A percentile compares a stretch with the other conserved stretches of the same genome.
These are phyloP conservation scores for Pentamera pediparva DNA, from an alignment of 53 echinoderm and acorn worm species.

Conservation along the genomic window DNA sequence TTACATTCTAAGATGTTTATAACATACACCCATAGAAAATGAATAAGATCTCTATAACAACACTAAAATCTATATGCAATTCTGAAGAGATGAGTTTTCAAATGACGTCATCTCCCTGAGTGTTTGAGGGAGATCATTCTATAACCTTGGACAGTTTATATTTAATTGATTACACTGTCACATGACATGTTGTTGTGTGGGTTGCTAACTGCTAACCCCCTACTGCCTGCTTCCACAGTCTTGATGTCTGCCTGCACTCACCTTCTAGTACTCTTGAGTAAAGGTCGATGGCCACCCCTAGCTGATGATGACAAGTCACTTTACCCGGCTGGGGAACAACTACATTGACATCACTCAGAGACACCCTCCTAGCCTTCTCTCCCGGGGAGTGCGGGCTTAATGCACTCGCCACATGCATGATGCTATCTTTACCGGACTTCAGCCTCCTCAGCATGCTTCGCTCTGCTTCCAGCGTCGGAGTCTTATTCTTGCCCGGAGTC, in stretches of 20 bases:
- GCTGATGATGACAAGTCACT: slow-evolving; percentile 52
- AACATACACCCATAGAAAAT: too few species aligned
- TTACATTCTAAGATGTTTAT: too few species aligned
- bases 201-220: too few species aligned
- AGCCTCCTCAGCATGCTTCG: slow-evolving; percentile 68
- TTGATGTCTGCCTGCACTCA: slow-evolving; percentile 18
- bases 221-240: background rate
- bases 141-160: too few species aligned
- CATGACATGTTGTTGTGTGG: too few species aligned
- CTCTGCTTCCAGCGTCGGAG: slow-evolving; percentile 57
- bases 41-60: too few species aligned
- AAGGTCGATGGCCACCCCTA: slow-evolving; percentile 59
- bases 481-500: background rate
- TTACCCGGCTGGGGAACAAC: slow-evolving; percentile 47
- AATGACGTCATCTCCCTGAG: too few species aligned
- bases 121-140: too few species aligned
- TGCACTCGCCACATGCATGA: background rate
- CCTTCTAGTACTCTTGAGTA: slow-evolving; percentile 76
- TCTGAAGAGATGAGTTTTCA: too few species aligned
- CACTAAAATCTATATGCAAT: too few species aligned
- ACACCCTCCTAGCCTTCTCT: background rate
- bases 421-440: slow-evolving; percentile 25
- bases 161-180: too few species aligned
- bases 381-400: background rate
- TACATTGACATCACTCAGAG: slow-evolving; percentile 21